Evolutionary conservation across 1,140 invertebrate genomes (phyloP).

Genomic region (Stegodyphus dumicola): DNA sequence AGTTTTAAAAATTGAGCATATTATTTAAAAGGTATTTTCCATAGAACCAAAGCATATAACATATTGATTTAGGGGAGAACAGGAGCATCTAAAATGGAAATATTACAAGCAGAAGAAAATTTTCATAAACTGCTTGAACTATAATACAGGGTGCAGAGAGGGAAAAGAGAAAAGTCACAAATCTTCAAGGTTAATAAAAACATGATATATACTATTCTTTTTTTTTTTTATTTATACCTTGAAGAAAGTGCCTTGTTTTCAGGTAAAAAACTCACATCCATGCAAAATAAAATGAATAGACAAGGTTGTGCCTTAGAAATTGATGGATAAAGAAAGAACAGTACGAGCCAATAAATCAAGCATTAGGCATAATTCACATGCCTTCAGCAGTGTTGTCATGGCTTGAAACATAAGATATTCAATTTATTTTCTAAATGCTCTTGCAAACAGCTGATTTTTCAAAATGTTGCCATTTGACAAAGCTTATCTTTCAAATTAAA

Average conservation of each 20-base stretch:
- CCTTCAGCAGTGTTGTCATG: too few relatives aligned
- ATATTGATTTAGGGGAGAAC: not conserved
- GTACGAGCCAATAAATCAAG: too few relatives aligned
- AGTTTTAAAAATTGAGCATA: slow-evolving; percentile 1
- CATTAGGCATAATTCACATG: too few relatives aligned
- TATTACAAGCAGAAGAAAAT: not conserved
- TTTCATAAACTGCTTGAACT: not conserved
- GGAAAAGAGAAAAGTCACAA: not conserved
- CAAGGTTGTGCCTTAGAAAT: not conserved
- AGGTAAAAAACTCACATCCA: not conserved
- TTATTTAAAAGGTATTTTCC: not conserved
- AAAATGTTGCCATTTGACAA: too few relatives aligned
- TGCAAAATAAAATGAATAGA: not conserved
- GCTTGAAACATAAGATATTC: too few relatives aligned
- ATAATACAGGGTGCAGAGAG: not conserved
- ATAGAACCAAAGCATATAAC: not conserved
- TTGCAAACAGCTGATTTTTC: too few relatives aligned
- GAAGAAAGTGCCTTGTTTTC: not conserved
- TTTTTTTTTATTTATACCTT: not conserved
- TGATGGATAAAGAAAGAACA: too few relatives aligned
- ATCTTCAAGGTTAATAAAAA: not conserved
- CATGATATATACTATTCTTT: not conserved
- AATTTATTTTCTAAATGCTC: too few relatives aligned
- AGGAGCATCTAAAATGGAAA: not conserved
- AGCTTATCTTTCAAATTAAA: too few relatives aligned